Evolutionary conservation across 1,140 invertebrate species (phyloP).

Genomic region (Brachystomella parvula): DNA sequence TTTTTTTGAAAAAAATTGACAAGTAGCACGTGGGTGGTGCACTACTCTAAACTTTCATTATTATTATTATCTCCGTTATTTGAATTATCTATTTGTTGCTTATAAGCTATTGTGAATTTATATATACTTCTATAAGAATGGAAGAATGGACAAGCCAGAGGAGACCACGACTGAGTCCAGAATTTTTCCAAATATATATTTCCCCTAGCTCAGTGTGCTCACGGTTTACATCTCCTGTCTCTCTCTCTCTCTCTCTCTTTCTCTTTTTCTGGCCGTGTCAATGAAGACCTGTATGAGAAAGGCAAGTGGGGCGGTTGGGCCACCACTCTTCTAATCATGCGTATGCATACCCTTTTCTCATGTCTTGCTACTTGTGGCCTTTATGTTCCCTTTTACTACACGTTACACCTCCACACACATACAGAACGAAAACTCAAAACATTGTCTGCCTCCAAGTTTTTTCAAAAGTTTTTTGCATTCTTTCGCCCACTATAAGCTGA

Average conservation of each 20-base stretch:
- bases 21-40: slow-evolving; percentile 8
- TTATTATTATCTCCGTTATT: background rate
- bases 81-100: slow-evolving; percentile 2
- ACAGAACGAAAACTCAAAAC: no score
- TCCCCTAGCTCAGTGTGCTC: background rate
- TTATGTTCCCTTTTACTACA: background rate
- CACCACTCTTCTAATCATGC: background rate
- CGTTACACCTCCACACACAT: no score
- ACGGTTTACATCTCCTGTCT: background rate
- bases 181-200: no score
- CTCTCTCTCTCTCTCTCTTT: background rate
- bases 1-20: background rate
- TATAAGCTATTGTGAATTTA: background rate
- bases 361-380: background rate
- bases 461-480: no score
- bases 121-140: background rate
- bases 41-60: background rate
- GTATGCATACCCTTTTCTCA: background rate
- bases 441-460: no score
- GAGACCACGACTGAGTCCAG: background rate
- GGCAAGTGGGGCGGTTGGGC: background rate
- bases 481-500: slow-evolving; percentile 21
- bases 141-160: background rate
- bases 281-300: background rate
- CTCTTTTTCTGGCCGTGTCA: no score